These are phyloP conservation scores for Syrmaticus mikado DNA, from an alignment of 2,113 vertebrate genomes.

Conservation along the genomic window DNA sequence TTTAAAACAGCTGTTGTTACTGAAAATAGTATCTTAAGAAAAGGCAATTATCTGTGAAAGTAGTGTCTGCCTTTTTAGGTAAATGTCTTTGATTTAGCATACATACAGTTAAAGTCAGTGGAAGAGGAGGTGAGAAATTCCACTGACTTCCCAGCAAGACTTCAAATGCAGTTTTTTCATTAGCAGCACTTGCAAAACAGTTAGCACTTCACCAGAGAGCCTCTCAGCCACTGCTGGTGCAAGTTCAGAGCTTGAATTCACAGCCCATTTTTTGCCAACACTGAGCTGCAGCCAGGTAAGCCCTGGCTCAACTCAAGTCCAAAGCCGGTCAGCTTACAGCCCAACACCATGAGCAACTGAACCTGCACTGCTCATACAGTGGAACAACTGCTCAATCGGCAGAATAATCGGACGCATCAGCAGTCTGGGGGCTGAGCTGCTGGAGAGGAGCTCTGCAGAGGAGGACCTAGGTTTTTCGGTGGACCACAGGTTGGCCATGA, in stretches of 20 bases:
- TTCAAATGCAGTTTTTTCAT: neutral
- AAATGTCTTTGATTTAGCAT: neutral
- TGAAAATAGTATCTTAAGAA: constrained; percentile 37
- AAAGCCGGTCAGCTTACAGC: neutral
- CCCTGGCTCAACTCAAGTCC: neutral
- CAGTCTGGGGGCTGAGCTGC: too few species aligned
- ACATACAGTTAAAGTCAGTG: neutral
- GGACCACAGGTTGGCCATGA: too few species aligned
- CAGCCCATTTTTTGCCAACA: neutral
- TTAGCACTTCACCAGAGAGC: neutral
- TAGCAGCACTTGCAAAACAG: neutral
- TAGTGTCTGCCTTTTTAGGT: neutral
- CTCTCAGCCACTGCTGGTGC: neutral
- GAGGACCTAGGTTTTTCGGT: too few species aligned
- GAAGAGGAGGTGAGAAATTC: constrained; percentile 12
- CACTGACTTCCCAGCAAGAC: neutral
- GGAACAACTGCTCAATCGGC: too few species aligned
- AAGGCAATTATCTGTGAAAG: neutral
- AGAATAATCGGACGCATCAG: too few species aligned
- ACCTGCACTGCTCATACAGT: neutral
- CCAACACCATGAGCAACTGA: neutral
- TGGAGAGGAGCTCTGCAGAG: too few species aligned
- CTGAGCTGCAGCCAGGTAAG: neutral
- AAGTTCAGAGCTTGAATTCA: neutral
- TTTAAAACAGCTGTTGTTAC: constrained; percentile 48